Conservation (phyloP, 2,888 invertebrate genomes). For the Drosophila seclusa region DNA sequence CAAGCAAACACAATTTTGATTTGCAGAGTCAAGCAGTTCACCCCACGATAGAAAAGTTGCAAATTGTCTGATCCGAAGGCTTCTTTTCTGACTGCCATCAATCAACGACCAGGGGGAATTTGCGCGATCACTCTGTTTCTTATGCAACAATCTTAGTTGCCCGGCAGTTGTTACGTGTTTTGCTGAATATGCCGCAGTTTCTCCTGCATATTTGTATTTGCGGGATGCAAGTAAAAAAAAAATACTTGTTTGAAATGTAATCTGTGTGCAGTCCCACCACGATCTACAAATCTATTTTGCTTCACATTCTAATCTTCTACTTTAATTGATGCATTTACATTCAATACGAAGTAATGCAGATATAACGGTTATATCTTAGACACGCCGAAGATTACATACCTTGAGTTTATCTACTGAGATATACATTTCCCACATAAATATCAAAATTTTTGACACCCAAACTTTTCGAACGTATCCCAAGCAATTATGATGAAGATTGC, state of each 20-base stretch:
- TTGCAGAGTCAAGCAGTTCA: constrained; percentile 34
- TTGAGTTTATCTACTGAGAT: no score
- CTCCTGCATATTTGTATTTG: background rate
- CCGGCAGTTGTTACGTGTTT: background rate
- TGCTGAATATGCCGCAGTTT: background rate
- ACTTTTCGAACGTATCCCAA: background rate
- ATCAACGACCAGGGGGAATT: constrained; percentile 27
- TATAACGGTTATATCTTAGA: background rate
- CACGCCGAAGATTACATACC: background rate
- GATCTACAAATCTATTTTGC: background rate
- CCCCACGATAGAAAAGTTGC: constrained; percentile 16
- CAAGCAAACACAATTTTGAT: constrained; percentile 28
- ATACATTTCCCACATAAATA: background rate
- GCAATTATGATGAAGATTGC: background rate
- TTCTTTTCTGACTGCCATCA: constrained; percentile 28
- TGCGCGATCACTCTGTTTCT: background rate
- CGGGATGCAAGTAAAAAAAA: background rate
- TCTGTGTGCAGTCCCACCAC: no score
- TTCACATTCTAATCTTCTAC: background rate
- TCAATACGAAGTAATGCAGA: background rate
- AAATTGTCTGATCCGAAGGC: constrained; percentile 40
- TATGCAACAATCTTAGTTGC: background rate
- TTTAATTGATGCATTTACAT: background rate
- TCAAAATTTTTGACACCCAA: background rate
- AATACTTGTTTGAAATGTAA: no score